A percentile compares a stretch with the other conserved stretches of the same genome.
phyloP scores from a whole-genome alignment of 2,888 invertebrate species.

The Nemotelus nigrinus region DNA sequence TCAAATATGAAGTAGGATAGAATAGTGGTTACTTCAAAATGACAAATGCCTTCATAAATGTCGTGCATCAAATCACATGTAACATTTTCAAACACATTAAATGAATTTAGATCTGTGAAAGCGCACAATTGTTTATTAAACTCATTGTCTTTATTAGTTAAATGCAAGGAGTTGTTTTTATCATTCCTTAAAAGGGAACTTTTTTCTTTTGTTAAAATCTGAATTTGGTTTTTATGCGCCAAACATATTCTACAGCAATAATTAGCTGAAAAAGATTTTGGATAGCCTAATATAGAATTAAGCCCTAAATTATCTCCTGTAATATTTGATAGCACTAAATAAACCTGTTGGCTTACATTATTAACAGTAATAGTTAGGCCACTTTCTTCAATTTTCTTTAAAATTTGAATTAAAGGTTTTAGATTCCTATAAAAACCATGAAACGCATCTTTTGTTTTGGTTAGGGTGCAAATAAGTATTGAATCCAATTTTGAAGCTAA shows the following conservation, averaged over 20 bases:
- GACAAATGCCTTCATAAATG: conserved; percentile 13
- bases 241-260: background rate
- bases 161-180: background rate
- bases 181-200: background rate
- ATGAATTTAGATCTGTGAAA: background rate
- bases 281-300: conserved; percentile 51
- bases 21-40: background rate
- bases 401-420: conserved; percentile 1
- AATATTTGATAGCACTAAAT: conserved; percentile 14
- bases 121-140: background rate
- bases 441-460: conserved; percentile 9
- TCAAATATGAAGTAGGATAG: background rate
- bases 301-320: conserved; percentile 52
- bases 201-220: background rate
- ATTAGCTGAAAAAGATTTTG: conserved; percentile 23
- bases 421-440: conserved; percentile 33
- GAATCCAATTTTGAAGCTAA: conserved; percentile 44
- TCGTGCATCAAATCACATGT: conserved; percentile 16
- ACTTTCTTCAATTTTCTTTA: conserved; percentile 44
- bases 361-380: conserved; percentile 19
- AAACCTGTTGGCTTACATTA: conserved; percentile 28
- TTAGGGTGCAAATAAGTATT: conserved; percentile 42
- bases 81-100: conserved; percentile 8
- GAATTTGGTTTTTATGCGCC: background rate
- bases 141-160: background rate